Evolutionary conservation across 2,888 invertebrate genomes (phyloP), one percentile per base, ranked within the genome.

Genomic region (Osmoderma eremita): DNA sequence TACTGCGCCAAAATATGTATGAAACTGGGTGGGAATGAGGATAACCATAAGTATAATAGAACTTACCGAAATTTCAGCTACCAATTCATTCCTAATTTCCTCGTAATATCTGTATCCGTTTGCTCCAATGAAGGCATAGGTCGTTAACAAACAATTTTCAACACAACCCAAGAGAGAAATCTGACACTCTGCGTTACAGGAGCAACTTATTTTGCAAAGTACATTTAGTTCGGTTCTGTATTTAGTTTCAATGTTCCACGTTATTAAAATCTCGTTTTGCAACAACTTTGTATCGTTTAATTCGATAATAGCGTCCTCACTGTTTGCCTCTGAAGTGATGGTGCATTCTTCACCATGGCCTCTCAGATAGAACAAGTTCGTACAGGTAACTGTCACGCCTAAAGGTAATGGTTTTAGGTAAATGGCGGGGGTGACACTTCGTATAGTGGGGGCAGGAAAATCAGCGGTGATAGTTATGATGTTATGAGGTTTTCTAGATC

Each of bases 101-200:
- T 4, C 45, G 45, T 17, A 24, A 8, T 3, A 13, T 4, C 12
- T 18, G 15, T 20, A 3, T 4, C 3, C 17, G 12, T 39, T 54
- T 53, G 20, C 22, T 42, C 41, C 42, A n/a, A 70, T 15, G 65
- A 75, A 75, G 1, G 74, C 70, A 45, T 82, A 78, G 12, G 78
- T 80, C 0, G 81, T 78, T 22, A 82, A 56, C 13, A 78, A 69
- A 67, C 78, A 78, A 56, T 81, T 79, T 65, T 82, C 81, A 2
- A 79, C 75, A 12, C 75, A 73, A 3, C 74, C 75, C 45, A 68
- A 73, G 1, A 79, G 64, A n/a, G 58, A 51, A 6, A 78, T 39
- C 0, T 56, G 49, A 39, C 51, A 71, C 0, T 42, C 38, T 6
- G 69, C 65, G 0, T 69, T 70, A 49, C 80, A 80, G 8, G 73